These are phyloP conservation scores for Drosophila tani DNA, from an alignment of 1,140 invertebrate species.

Conservation along the genomic window DNA sequence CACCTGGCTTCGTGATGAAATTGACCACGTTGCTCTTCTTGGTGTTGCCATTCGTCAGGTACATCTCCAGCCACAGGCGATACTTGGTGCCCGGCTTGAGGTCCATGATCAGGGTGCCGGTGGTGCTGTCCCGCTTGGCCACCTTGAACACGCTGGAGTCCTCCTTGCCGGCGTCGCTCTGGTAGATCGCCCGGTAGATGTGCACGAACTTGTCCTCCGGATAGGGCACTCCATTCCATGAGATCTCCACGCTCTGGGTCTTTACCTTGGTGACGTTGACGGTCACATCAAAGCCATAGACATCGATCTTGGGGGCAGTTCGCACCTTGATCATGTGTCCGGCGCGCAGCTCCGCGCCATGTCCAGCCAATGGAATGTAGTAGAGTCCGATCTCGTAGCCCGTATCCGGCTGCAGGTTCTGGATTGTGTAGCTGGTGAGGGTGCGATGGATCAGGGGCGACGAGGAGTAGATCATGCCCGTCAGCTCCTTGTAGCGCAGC, in stretches of 20 bases:
- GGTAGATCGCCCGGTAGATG: conserved; percentile 94
- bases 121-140: conserved; percentile 91
- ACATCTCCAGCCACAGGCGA: conserved; percentile 94
- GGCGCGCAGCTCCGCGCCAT: conserved; percentile 90
- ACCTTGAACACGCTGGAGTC: conserved; percentile 93
- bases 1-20: conserved; percentile 92
- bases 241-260: conserved; percentile 90
- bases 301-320: conserved; percentile 88
- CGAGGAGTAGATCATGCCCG: conserved; percentile 90
- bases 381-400: conserved; percentile 91
- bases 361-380: conserved; percentile 91
- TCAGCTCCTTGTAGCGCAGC: conserved; percentile 89
- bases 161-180: conserved; percentile 90
- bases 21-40: conserved; percentile 95
- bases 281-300: conserved; percentile 92
- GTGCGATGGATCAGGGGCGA: conserved; percentile 91
- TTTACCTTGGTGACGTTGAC: conserved; percentile 91
- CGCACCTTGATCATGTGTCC: conserved; percentile 89
- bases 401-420: conserved; percentile 90
- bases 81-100: conserved; percentile 94
- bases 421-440: conserved; percentile 89
- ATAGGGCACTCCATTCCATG: conserved; percentile 93
- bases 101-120: conserved; percentile 89
- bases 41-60: conserved; percentile 94
- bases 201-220: conserved; percentile 96